A percentile compares a stretch with the other conserved stretches of the same genome.
Conservation (phyloP, 2,113 vertebrate genomes). For the Albula glossodonta region DNA sequence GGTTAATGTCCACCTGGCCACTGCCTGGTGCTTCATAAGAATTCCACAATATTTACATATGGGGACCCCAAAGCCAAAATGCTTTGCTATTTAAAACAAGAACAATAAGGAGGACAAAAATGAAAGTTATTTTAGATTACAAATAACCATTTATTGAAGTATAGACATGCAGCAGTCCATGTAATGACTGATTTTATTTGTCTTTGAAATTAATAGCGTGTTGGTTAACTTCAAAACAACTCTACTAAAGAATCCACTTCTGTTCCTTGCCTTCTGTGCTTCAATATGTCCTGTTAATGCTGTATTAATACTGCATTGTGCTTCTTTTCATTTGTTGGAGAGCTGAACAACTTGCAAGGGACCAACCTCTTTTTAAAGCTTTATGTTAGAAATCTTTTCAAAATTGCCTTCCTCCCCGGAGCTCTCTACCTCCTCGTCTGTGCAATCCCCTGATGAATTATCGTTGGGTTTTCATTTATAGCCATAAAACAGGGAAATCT, state of each 20-base stretch:
- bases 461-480: constrained; percentile 38
- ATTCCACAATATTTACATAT: background rate
- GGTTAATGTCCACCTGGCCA: background rate
- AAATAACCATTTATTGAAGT: background rate
- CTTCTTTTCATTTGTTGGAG: background rate
- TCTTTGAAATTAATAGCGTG: background rate
- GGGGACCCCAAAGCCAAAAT: background rate
- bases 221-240: background rate
- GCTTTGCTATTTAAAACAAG: no score
- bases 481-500: constrained; percentile 29
- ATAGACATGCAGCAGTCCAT: background rate
- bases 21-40: background rate
- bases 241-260: background rate
- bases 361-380: constrained; percentile 7
- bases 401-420: background rate
- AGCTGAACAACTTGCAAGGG: constrained; percentile 13
- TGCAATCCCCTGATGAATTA: constrained; percentile 56
- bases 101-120: background rate
- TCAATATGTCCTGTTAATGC: background rate
- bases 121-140: background rate
- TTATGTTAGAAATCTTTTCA: constrained; percentile 4
- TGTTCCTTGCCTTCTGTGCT: background rate
- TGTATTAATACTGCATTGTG: background rate
- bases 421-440: constrained; percentile 29
- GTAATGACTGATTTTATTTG: background rate